Percentiles rank a stretch among this genome's conserved stretches.
Evolutionary conservation across 2,113 vertebrate species (phyloP).

Genomic region (Merops nubicus): DNA sequence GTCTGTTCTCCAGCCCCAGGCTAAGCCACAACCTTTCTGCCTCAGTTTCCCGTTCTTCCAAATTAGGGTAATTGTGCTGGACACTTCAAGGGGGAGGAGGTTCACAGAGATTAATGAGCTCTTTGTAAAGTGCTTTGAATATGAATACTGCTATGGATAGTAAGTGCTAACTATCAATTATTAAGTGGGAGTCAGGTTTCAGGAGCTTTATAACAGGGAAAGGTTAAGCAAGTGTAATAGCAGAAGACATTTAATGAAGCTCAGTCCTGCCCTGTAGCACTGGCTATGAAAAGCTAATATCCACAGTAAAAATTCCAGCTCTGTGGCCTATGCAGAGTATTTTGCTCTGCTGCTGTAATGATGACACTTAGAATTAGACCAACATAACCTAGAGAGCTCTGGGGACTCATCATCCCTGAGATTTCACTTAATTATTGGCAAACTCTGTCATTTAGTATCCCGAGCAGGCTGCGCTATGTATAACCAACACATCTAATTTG

Average conservation of each 20-base stretch:
- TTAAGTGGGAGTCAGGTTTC: slow-evolving; percentile 49
- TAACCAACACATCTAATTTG: slow-evolving; percentile 75
- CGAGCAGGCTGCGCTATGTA: slow-evolving; percentile 61
- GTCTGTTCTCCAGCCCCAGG: neutral
- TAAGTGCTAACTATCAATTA: slow-evolving; percentile 55
- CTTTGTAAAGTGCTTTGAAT: slow-evolving; percentile 36
- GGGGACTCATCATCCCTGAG: slow-evolving; percentile 71
- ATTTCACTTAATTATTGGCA: slow-evolving; percentile 75
- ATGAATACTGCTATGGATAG: neutral
- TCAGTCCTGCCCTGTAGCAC: slow-evolving; percentile 18
- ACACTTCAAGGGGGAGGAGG: neutral
- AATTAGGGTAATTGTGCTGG: neutral
- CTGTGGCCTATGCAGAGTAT: slow-evolving; percentile 56
- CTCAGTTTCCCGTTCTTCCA: slow-evolving; percentile 39
- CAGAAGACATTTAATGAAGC: slow-evolving; percentile 34
- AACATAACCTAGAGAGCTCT: slow-evolving; percentile 70
- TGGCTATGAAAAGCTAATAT: slow-evolving; percentile 32
- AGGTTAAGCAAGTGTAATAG: slow-evolving; percentile 47
- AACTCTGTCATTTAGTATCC: slow-evolving; percentile 74
- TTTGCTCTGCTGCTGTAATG: slow-evolving; percentile 64
- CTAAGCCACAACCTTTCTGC: neutral
- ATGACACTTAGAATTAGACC: slow-evolving; percentile 72
- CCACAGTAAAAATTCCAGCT: slow-evolving; percentile 52
- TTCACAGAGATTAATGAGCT: slow-evolving; percentile 1
- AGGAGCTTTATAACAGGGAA: slow-evolving; percentile 49